Evolutionary conservation across 2,888 invertebrate species (phyloP), one percentile per base, ranked within the genome.

Genomic region (Caradrina kadenii): DNA sequence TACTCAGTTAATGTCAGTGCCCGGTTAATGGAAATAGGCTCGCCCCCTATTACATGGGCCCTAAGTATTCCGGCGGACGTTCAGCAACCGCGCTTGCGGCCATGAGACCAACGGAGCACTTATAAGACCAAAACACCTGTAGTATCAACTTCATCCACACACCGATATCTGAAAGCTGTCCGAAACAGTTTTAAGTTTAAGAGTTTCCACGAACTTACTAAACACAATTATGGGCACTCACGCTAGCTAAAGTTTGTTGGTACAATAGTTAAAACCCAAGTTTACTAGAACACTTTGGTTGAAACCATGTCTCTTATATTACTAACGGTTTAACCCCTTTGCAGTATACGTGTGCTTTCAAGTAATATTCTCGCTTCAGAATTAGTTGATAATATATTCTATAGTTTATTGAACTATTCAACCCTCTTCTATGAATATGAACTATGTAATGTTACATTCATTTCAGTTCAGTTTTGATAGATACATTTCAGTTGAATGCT

Each of bases 311-410:
- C 61, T 67, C 61, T 22, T 62, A 19, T 52, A 67, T 64, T 49
- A 62, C 54, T 55, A n/a, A 64, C n/a, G 56, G 49, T 55, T 63
- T 58, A 66, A 67, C 39, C 60, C 59, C 52, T 55, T 63, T 45
- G 48, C 59, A 26, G 22, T 52, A 64, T 52, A 62, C 55, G 39
- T 56, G 50, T 17, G 17, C 54, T 68, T 66, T 52, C 39, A 48
- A 69, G 61, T 69, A 67, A 69, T 69, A 65, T 62, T 55, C 58
- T 31, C 22, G 54, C 35, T 59, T 45, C 17, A 60, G 49, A 69
- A 79, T 80, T 81, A 60, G 56, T 72, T 63, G 79, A 39, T 72
- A 55, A 71, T 69, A 63, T 79, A 69, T 79, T 71, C 48, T 60
- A 69, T 59, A 48, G 62, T 78, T 69, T 72, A 81, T 71, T 75